Conservation (phyloP, 2,113 vertebrate species). For the Camelus dromedarius region DNA sequence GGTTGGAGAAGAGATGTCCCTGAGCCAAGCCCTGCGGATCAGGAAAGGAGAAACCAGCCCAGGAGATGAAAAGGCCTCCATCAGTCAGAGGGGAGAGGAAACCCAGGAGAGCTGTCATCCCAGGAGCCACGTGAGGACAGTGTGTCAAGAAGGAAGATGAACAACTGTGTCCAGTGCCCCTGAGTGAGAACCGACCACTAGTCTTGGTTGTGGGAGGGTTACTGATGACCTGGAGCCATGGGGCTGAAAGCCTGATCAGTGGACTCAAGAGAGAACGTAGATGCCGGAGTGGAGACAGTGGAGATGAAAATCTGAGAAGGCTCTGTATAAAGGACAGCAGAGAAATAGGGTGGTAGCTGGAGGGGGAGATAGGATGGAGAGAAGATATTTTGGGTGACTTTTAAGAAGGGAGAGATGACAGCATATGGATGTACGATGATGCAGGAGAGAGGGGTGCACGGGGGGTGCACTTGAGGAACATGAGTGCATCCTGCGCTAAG, state of each 20-base stretch:
- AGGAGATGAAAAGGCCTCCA: neutral
- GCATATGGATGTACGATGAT: neutral
- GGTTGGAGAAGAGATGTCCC: neutral
- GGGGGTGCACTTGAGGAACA: neutral
- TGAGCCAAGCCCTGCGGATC: neutral
- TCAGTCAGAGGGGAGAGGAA: neutral
- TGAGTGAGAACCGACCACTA: neutral
- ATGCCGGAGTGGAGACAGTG: neutral
- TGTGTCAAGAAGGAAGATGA: neutral
- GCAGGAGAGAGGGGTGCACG: neutral
- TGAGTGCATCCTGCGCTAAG: neutral
- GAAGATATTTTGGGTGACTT: neutral
- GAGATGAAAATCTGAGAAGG: neutral
- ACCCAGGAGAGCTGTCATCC: neutral
- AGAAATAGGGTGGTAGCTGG: neutral
- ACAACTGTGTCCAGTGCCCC: neutral
- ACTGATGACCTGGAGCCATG: neutral
- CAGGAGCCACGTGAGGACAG: neutral
- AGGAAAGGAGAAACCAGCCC: neutral
- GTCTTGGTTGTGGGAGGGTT: neutral
- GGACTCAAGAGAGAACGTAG: neutral
- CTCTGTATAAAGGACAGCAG: neutral
- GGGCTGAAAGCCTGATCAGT: neutral
- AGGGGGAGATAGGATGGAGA: no score
- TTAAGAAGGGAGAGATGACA: neutral